Base-by-base conservation (phyloP, 2,888 invertebrate species). In the Phasia obesa region DNA sequence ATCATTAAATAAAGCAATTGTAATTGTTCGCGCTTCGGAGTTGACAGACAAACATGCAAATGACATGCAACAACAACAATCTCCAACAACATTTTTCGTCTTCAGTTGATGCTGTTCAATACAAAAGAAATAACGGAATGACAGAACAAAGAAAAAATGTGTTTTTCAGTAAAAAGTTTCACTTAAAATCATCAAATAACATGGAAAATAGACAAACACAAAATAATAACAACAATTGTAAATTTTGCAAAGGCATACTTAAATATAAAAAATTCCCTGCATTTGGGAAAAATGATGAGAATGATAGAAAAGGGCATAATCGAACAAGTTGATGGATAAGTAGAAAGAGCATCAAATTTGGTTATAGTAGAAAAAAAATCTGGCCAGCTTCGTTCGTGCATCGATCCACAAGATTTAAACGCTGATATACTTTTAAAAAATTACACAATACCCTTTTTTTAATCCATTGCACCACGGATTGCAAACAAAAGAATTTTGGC, bases 351-450 rank as follows among this genome's bases (percentile, higher is more conserved):
- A 9, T 49, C 21, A 49, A 49, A 77, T 59, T 64, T 82, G 25
- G 17, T 57, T 19, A 51, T 25, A 42, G 17, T 44, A 19, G 78
- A n/a, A 27, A 83, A 71, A 79, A 69, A 75, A 23, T 38, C 73
- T 13, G 80, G 77, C 9, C 62, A 71, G 11, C 64, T 84, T 53
- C 74, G 81, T 9, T 62, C 84, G 23, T 85, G 85, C 21, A 67
- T 85, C 11, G 84, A 84, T 60, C 80, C 85, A 15, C 55, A 82
- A 67, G 42, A 84, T 67, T 19, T 82, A 0, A 84, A 84, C 27
- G 62, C 49, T 7, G 76, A 81, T 55, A 84, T 81, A 47, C 27
- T 75, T 11, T 13, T 23, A 35, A 69, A 78, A 84, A 44, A 57
- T 57, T 19, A 31, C 9, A 31, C 31, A 35, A 57, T 57, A 31